Conservation (phyloP, 1,140 invertebrate species). For the Heliconius congener region DNA sequence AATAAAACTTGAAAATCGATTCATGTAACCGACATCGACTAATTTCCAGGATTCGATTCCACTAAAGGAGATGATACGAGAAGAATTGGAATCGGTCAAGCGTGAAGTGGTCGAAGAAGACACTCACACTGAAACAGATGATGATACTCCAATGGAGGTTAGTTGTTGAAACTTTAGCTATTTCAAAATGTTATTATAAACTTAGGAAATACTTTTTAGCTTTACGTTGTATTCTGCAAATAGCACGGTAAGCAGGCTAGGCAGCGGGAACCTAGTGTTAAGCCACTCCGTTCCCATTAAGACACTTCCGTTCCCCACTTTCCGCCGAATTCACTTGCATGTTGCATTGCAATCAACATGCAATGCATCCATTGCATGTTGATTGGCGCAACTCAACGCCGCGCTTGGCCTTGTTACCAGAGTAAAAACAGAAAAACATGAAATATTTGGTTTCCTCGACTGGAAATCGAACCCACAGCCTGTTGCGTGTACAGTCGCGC, state of each 20-base stretch:
- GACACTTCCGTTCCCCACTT: background rate
- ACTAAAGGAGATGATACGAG: constrained; percentile 61
- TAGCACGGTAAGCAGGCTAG: background rate
- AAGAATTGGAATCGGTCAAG: constrained; percentile 44
- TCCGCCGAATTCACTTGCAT: too few species aligned
- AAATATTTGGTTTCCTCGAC: too few species aligned
- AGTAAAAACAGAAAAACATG: too few species aligned
- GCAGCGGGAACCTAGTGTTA: background rate
- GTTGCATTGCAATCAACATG: too few species aligned
- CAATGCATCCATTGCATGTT: too few species aligned
- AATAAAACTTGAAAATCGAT: background rate
- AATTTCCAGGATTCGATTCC: constrained; percentile 61
- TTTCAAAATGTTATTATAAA: background rate
- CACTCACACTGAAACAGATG: constrained; percentile 81
- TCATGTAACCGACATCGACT: background rate
- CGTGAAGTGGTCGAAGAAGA: constrained; percentile 53
- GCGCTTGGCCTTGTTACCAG: too few species aligned
- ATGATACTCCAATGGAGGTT: constrained; percentile 83
- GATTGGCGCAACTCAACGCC: too few species aligned
- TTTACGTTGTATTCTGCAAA: background rate
- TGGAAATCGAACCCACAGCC: too few species aligned
- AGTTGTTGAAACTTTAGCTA: background rate
- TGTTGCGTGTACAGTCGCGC: too few species aligned
- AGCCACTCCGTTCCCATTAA: background rate
- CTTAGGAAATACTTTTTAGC: background rate